Evolutionary conservation across 2,797 vertebrate genomes (phyloP), one percentile per base, ranked within the genome.

Genomic region (Echeneis naucrates): DNA sequence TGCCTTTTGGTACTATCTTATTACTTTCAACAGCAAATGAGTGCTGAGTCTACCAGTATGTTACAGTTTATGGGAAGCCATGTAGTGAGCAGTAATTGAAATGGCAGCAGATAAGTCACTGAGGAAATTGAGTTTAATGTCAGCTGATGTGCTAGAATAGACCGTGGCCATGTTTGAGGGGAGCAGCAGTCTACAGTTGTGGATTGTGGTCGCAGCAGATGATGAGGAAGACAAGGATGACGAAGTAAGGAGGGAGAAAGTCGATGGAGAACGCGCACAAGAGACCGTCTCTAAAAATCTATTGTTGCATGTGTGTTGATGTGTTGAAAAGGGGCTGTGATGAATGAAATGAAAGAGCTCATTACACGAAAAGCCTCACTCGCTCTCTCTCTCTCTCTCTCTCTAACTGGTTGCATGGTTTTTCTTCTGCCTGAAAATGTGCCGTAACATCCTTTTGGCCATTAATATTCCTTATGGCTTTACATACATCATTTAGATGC

Each of bases 51-150:
- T 72, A 88, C 72, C 79, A 79, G 53, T 65, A 66, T 77, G 75
- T 89, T 84, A 83, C 64, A 19, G 89, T 78, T 78, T 79, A 85
- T 79, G 85, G 64, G 76, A 67, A 71, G 78, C 80, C 81, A 87
- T 75, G 83, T 48, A 64, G 57, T 78, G 78, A 91, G 90, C 84
- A 75, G 81, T 91, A 91, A 92, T 92, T 90, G 81, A 90, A 94
- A 92, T 85, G 78, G 85, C 74, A 80, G 71, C 78, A 84, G 89
- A 93, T 91, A 91, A 91, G 89, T 88, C 78, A 75, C 54, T 26
- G 78, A 76, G 75, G 84, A 92, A 93, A 92, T 91, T 84, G 71
- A 76, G 84, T 91, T 91, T 89, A 92, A 92, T 77, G 72, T 72
- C 21, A 70, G 76, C 81, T 85, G 87, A 87, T 89, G 87, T 83